Conservation (phyloP, 2,888 invertebrate genomes). For the Nebria salina region DNA sequence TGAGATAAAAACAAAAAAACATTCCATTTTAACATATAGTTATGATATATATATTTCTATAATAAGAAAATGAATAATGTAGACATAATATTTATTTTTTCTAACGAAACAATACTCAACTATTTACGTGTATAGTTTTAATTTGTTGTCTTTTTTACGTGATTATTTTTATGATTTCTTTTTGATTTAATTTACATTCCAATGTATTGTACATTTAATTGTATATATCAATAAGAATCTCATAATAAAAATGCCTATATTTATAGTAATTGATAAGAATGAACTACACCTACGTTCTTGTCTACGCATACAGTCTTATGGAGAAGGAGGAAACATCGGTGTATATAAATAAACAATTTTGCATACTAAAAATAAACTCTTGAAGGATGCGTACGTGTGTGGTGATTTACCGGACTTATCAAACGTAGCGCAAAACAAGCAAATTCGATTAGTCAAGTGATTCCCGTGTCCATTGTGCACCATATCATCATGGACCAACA, state of each 20-base stretch:
- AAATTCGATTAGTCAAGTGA: not conserved
- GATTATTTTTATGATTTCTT: conserved; percentile 6
- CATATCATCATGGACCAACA: not conserved
- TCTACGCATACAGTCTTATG: not conserved
- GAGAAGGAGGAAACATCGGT: not conserved
- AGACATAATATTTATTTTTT: conserved; percentile 15
- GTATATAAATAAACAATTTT: not conserved
- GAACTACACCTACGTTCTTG: not conserved
- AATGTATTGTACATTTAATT: conserved; percentile 8
- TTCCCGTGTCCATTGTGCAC: not conserved
- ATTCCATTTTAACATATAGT: conserved; percentile 2
- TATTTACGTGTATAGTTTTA: conserved; percentile 7
- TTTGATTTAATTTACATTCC: not conserved
- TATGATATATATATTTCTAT: not conserved
- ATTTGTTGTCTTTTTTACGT: not conserved
- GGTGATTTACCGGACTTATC: too few relatives aligned
- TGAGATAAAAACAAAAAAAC: not conserved
- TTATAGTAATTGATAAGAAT: not conserved
- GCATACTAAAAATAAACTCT: not conserved
- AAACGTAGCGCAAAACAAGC: too few relatives aligned
- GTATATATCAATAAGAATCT: conserved; percentile 15
- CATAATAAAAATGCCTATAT: conserved; percentile 15
- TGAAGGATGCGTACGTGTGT: not conserved
- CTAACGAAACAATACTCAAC: conserved; percentile 4
- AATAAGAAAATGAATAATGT: not conserved